Evolutionary conservation across 2,113 vertebrate species (phyloP), one percentile per base, ranked within the genome.

Genomic region (Heterocephalus glaber): DNA sequence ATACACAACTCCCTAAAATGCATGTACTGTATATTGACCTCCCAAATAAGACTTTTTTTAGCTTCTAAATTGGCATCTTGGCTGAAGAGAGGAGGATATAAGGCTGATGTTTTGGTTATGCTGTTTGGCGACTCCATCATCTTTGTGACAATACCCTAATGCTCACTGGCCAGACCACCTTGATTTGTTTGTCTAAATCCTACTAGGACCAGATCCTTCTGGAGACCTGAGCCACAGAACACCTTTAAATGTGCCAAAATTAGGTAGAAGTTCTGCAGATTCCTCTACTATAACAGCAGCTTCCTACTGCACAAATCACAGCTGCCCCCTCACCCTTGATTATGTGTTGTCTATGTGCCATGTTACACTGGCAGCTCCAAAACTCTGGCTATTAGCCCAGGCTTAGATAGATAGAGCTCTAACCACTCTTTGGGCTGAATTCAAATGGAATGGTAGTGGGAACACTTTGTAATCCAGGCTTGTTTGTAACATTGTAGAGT

Each of bases 151-250:
- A 77, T 79, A 86, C 19, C 2, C n/a, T 61, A 87, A 58, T 76
- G 12, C 20, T 26, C 11, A 63, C 41, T 89, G 61, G 83, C 66
- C 30, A 86, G 93, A 74, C 17, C 33, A 61, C 26, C 16, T 47
- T 84, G 26, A 74, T 82, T 79, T 33, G 22, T 96, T 81, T 76
- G 19, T 95, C 24, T 52, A 65, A 92, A 68, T 90, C 7, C 58
- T 38, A 61, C 7, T 28, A 38, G 30, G 9, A 88, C 28, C 11
- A 83, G 56, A 68, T 44, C 10, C 20, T 86, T 77, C 33, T 86
- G 35, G 12, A 88, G 52, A 72, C 14, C 2, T 35, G 38, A 60
- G 44, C 60, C n/a, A 70, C 3, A 41, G 22, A 63, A 26, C 6
- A 49, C 5, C 41, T 95, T 52, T 47, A 84, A 61, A 86, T 7